Evolutionary conservation across 2,888 invertebrate species (phyloP).

Genomic region (Aproaerema taeniolella): DNA sequence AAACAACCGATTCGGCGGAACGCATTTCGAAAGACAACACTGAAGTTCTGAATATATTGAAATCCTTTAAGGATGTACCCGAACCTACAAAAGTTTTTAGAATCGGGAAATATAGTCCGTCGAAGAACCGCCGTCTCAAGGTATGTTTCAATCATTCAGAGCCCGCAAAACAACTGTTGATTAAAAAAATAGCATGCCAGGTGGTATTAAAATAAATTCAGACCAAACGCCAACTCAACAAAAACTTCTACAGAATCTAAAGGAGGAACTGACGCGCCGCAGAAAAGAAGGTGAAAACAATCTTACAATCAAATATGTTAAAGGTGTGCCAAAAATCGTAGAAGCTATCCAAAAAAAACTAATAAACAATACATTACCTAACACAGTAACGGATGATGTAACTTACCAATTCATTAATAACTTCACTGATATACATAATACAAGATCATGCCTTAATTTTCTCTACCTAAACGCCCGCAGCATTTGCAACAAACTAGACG

Average conservation of each 20-base stretch:
- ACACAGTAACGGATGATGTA: neutral
- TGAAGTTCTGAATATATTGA: conserved; percentile 1
- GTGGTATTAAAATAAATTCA: conserved; percentile 14
- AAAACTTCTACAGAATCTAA: conserved; percentile 10
- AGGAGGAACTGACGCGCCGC: conserved; percentile 13
- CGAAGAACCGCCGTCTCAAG: conserved; percentile 15
- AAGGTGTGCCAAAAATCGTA: conserved; percentile 8
- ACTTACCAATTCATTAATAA: conserved; percentile 4
- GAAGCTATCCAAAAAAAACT: conserved; percentile 13
- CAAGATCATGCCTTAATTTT: conserved; percentile 15
- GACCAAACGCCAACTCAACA: conserved; percentile 18
- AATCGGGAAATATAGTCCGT: conserved; percentile 16
- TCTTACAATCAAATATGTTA: conserved; percentile 9
- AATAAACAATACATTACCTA: neutral
- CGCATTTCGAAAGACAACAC: conserved; percentile 3
- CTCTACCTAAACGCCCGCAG: conserved; percentile 24
- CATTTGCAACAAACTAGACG: conserved; percentile 22
- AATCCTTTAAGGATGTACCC: conserved; percentile 4
- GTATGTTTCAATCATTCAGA: conserved; percentile 12
- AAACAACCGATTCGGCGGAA: neutral
- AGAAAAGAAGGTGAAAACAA: conserved; percentile 9
- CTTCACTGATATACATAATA: conserved; percentile 3
- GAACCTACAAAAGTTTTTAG: conserved; percentile 13
- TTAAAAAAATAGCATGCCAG: conserved; percentile 15
- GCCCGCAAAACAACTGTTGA: conserved; percentile 8